Conservation (phyloP, 2,113 vertebrate genomes). For the Hippocampus barbouri region DNA sequence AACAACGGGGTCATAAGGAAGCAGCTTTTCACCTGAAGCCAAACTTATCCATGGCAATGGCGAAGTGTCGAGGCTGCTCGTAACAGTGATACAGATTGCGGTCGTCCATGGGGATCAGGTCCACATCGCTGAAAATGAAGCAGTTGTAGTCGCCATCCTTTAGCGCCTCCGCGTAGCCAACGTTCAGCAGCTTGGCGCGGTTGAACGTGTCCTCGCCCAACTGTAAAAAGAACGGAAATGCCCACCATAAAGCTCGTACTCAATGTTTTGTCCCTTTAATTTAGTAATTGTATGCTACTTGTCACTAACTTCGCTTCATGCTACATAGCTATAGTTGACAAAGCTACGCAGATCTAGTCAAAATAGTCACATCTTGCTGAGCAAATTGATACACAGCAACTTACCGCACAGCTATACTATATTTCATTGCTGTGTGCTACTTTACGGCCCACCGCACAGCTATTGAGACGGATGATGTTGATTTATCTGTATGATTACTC, state of each 20-base stretch:
- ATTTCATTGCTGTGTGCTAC: neutral
- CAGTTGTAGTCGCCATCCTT: slow-evolving; percentile 92
- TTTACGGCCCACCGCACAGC: neutral
- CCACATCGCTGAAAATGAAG: slow-evolving; percentile 98
- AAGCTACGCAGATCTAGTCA: neutral
- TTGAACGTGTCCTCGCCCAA: slow-evolving; percentile 96
- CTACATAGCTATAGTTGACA: too few species aligned
- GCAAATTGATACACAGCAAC: neutral
- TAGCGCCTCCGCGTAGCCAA: slow-evolving; percentile 89
- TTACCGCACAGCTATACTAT: neutral
- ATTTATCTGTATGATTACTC: neutral
- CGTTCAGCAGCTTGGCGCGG: slow-evolving; percentile 91
- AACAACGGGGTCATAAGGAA: neutral
- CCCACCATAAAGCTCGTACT: neutral
- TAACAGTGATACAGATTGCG: slow-evolving; percentile 98
- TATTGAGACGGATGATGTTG: neutral
- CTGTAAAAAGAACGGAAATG: slow-evolving; percentile 59
- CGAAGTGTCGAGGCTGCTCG: slow-evolving; percentile 94
- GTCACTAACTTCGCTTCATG: too few species aligned
- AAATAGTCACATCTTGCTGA: neutral
- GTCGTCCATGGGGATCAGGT: slow-evolving; percentile 98
- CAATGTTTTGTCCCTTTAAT: neutral
- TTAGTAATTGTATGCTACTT: neutral
- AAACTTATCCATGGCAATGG: slow-evolving; percentile 91
- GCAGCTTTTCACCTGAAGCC: slow-evolving; percentile 68